Conservation (phyloP, 2,113 vertebrate species). For the Oreochromis aureus region DNA sequence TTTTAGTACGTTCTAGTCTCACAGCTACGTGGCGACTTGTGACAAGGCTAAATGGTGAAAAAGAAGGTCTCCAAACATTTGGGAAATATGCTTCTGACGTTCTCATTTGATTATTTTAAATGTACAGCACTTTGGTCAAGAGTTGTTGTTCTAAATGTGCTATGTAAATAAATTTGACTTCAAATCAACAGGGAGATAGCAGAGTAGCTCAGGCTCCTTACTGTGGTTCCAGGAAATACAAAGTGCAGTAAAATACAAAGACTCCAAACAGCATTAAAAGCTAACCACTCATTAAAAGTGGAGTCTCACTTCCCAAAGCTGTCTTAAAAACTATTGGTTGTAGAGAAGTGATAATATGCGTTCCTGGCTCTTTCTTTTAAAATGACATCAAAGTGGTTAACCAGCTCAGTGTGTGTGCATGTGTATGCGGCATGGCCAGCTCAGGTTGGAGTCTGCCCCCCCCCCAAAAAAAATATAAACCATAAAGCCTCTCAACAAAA, state of each 20-base stretch:
- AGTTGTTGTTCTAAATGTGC: neutral
- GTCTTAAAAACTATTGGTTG: neutral
- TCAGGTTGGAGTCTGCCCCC: neutral
- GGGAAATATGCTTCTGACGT: neutral
- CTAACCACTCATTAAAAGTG: neutral
- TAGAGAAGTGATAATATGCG: neutral
- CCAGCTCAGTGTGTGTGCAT: neutral
- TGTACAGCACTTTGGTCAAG: neutral
- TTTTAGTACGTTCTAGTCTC: neutral
- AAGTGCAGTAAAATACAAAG: neutral
- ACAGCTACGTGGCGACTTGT: neutral
- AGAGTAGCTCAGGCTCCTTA: neutral
- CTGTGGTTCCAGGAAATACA: neutral
- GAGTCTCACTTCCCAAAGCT: neutral
- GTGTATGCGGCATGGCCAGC: neutral
- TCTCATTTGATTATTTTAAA: neutral
- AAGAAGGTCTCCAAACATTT: neutral
- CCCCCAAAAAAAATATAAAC: neutral
- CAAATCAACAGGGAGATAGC: accelerated
- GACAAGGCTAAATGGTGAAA: neutral
- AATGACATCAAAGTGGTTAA: neutral
- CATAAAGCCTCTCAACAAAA: neutral
- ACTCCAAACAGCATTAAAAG: neutral
- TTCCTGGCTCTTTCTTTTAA: neutral
- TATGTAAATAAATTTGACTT: neutral